Base-by-base conservation (phyloP, 2,888 invertebrate genomes). In the Tetranychus piercei region DNA sequence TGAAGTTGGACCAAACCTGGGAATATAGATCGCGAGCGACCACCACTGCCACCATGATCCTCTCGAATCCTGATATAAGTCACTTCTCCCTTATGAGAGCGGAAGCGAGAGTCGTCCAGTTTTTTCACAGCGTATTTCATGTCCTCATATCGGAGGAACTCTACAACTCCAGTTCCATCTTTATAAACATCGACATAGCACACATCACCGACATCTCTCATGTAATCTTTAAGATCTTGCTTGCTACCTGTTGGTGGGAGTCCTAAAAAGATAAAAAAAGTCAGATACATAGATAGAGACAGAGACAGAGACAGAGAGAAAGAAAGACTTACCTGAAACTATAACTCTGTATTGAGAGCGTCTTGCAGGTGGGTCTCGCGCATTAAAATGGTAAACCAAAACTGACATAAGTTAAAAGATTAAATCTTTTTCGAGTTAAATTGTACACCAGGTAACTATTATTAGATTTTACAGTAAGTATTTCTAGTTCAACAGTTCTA, bases 151-250 rank as follows among this genome's bases (percentile, higher is more conserved):
- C n/a, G n/a, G n/a, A n/a, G n/a, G n/a, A n/a, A n/a, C n/a, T n/a
- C n/a, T n/a, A n/a, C n/a, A n/a, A n/a, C n/a, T n/a, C n/a, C n/a
- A n/a, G n/a, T n/a, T n/a, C n/a, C n/a, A n/a, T n/a, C n/a, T n/a
- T n/a, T n/a, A n/a, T n/a, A n/a, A n/a, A n/a, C n/a, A n/a, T n/a
- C n/a, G 91, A 1, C 95, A 84, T 94, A 99, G 84, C 96, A 97
- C 6, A 99, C 96, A 84, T 99, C 97, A 11, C 99, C 97, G 0
- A 97, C 97, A 83, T 97, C 97, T 73, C 97, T 87, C 96, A 97
- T 97, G 83, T 99, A 97, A 84, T 99, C 97, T 83, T 99, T 73
- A 74, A 99, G 85, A 83, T 97, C 96, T 84, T 94, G 92, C 93
- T 93, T 93, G 76, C 91, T 92, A 2, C 93, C 93, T 70, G 91